phyloP scores from a whole-genome alignment of 2,888 invertebrate species.

The Drosophila paranaensis region DNA sequence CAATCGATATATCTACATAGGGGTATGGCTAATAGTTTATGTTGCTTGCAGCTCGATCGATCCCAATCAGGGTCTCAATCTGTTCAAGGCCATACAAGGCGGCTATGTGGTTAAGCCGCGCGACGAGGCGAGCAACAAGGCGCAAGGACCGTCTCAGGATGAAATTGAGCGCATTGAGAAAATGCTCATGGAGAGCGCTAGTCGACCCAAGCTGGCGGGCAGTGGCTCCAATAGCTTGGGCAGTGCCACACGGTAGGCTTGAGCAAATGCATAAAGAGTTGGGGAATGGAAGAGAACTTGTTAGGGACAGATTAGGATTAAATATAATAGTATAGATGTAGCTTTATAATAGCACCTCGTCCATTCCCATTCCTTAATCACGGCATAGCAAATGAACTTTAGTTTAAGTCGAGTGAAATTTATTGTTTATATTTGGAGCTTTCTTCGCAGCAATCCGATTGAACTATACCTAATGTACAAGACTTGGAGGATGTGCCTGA shows the following conservation, averaged over 20 bases:
- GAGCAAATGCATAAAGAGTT: neutral
- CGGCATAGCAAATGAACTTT: conserved; percentile 52
- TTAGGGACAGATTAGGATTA: neutral
- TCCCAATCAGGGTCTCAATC: conserved; percentile 84
- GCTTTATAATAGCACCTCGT: neutral
- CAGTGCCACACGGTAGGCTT: conserved; percentile 84
- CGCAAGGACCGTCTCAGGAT: conserved; percentile 87
- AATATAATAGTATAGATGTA: neutral
- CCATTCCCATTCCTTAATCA: neutral
- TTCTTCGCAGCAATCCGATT: conserved; percentile 75
- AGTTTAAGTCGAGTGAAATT: conserved; percentile 25
- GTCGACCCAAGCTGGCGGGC: conserved; percentile 83
- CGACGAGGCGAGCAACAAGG: conserved; percentile 89
- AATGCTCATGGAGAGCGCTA: conserved; percentile 85
- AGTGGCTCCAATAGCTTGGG: conserved; percentile 86
- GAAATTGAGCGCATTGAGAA: conserved; percentile 87
- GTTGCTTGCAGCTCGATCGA: conserved; percentile 82
- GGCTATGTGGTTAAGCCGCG: conserved; percentile 87
- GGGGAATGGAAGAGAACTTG: neutral
- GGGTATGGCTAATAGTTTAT: neutral
- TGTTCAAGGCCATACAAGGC: conserved; percentile 86
- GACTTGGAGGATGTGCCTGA: conserved; percentile 79
- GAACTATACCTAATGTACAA: conserved; percentile 80
- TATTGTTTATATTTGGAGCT: conserved; percentile 32
- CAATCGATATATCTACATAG: neutral